These are phyloP conservation scores for Pungitius pungitius DNA, from an alignment of 2,113 vertebrate species.

Conservation along the genomic window DNA sequence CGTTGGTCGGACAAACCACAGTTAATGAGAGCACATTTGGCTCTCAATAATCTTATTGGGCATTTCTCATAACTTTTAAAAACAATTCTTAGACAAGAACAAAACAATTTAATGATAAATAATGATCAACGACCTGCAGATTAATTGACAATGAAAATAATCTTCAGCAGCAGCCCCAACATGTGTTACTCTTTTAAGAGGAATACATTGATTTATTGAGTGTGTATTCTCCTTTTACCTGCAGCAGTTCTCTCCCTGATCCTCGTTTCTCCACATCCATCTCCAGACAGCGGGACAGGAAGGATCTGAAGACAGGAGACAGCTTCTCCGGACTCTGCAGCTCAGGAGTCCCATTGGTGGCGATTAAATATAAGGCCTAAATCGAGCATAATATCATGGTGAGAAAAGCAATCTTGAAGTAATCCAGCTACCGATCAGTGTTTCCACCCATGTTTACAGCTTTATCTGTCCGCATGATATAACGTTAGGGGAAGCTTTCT, in stretches of 20 bases:
- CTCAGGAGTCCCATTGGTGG: conserved; percentile 83
- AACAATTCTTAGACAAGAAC: neutral
- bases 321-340: conserved; percentile 83
- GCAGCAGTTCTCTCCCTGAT: conserved; percentile 77
- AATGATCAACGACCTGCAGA: too few species aligned
- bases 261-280: conserved; percentile 84
- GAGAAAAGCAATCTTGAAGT: conserved; percentile 3
- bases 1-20: neutral
- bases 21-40: too few species aligned
- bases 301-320: conserved; percentile 78
- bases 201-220: neutral
- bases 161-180: neutral
- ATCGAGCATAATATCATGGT: neutral
- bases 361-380: conserved; percentile 82
- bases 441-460: too few species aligned
- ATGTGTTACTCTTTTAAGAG: neutral
- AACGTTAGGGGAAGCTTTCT: neutral
- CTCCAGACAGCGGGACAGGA: conserved; percentile 81
- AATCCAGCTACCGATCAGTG: too few species aligned
- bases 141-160: neutral
- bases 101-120: neutral
- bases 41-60: neutral
- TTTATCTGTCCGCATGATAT: too few species aligned
- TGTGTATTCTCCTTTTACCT: conserved; percentile 57
- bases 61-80: neutral